These are phyloP conservation scores for Cephus rjabovi DNA, from an alignment of 2,888 invertebrate species.

Conservation along the genomic window DNA sequence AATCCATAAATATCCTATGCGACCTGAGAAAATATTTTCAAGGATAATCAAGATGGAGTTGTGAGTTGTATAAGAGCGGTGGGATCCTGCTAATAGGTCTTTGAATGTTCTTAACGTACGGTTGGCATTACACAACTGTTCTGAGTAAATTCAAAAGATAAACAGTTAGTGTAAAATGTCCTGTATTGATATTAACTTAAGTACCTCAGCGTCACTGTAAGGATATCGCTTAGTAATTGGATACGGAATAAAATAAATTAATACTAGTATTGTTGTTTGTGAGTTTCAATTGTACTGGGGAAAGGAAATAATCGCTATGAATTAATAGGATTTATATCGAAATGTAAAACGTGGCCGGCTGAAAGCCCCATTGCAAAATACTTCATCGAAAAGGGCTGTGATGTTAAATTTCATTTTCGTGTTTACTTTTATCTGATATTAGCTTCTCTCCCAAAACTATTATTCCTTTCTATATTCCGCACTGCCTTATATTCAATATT, in stretches of 20 bases:
- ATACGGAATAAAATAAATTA: slow-evolving; percentile 1
- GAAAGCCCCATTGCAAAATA: background rate
- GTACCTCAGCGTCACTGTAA: background rate
- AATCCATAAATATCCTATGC: background rate
- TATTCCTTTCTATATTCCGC: background rate
- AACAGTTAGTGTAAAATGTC: background rate
- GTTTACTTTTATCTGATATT: background rate
- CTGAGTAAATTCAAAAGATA: background rate
- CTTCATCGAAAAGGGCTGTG: background rate
- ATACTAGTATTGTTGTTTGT: background rate
- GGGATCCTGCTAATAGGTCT: background rate
- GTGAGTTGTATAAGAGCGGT: background rate
- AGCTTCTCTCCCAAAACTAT: background rate
- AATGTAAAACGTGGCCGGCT: background rate
- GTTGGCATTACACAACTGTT: background rate
- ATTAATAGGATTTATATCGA: background rate
- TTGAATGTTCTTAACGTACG: background rate
- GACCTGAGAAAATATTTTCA: background rate
- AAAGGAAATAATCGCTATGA: background rate
- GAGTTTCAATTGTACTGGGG: background rate
- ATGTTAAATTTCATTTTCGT: background rate
- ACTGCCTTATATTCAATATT: background rate
- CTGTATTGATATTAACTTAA: background rate
- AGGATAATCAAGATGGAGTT: background rate
- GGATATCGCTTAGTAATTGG: background rate